Base-by-base conservation (phyloP, 2,888 invertebrate genomes). In the Cantharis lateralis region DNA sequence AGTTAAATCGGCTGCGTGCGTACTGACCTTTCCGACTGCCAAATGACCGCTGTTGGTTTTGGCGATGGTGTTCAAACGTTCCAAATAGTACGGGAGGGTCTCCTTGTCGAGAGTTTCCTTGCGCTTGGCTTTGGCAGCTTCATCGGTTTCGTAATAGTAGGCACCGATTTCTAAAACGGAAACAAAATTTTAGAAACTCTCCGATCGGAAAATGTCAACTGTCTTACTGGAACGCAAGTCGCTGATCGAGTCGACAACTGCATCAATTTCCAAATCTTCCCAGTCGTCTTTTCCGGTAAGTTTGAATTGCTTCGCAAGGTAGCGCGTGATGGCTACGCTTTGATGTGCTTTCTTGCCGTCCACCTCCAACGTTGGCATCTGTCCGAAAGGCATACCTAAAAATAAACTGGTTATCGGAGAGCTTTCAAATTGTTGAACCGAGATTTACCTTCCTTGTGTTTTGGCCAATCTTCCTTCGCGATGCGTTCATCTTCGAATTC, bases 401-500 rank as follows among this genome's bases (percentile, higher is more conserved):
- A 26, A 20, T 18, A 71, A 48, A 7, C 7, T 0, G 7, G 24
- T 28, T 28, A 28, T 16, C 4, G 20, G 2, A 70, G 24, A 9
- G 11, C 74, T n/a, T 9, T 10, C 13, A 15, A 20, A 18, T 1
- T 48, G 1, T 28, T 26, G 7, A 70, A n/a, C 15, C n/a, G 15
- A 7, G 32, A 79, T 82, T 81, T 83, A 86, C 86, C 83, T 75
- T 84, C 81, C 82, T 87, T 86, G 3, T 85, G 10, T 70, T 83
- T 70, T 3, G 85, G 85, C 86, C 87, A 87, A 64, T 80, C 77
- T 71, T 83, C 83, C 69, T 87, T 85, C 69, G 90, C 88, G 77
- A 93, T 88, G 74, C 93, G 89, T 69, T 86, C 84, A 87, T 93
- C 93, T 86, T 92, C 91, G 83, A 92, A 93, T 77, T 91, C 90